Evolutionary conservation across 2,888 invertebrate species (phyloP), one percentile per base, ranked within the genome.

Genomic region (Drosophila longiperda): DNA sequence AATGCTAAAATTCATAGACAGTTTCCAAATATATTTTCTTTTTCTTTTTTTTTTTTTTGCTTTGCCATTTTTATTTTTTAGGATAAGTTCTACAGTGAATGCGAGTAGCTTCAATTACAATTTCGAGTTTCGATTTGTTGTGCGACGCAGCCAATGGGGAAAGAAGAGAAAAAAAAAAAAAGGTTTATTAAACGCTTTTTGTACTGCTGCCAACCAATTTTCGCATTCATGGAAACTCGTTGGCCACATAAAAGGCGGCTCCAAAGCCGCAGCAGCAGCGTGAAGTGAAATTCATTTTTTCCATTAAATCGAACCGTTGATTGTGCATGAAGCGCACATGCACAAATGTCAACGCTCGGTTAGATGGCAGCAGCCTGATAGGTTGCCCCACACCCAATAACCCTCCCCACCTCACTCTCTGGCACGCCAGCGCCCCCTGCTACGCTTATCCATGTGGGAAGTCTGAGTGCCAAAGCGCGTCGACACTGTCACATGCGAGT

Each of bases 291-390:
- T 81, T 78, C 86, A 81, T 86, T 91, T 90, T 90, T 91, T 88
- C 88, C 88, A 91, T 91, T 85, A 90, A 91, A 91, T 91, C 88
- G 91, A 91, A 80, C 80, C 87, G 82, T 80, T 83, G 91, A 91
- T 91, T 90, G 91, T 89, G 91, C 87, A 91, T 91, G 89, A 88
- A 90, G 83, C 77, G 83, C 73, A 77, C 84, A 78, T 78, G 84
- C 89, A 76, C 89, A 90, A 87, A 90, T 87, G 87, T 87, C 87
- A 87, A 80, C 80, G 87, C 78, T 78, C 78, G 89, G 87, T 88
- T 90, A 87, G 87, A 86, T 90, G 90, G 82, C 75, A 76, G 75
- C 69, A 74, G 77, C 71, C 69, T 76, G 86, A 90, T 87, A 87
- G 89, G 87, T 79, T 86, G 82, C 73, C 80, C 59, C 29, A 5